A percentile compares a stretch with the other conserved stretches of the same genome.
Evolutionary conservation across 2,797 vertebrate genomes (phyloP).

Genomic region (Cynodonichthys magdalenae): DNA sequence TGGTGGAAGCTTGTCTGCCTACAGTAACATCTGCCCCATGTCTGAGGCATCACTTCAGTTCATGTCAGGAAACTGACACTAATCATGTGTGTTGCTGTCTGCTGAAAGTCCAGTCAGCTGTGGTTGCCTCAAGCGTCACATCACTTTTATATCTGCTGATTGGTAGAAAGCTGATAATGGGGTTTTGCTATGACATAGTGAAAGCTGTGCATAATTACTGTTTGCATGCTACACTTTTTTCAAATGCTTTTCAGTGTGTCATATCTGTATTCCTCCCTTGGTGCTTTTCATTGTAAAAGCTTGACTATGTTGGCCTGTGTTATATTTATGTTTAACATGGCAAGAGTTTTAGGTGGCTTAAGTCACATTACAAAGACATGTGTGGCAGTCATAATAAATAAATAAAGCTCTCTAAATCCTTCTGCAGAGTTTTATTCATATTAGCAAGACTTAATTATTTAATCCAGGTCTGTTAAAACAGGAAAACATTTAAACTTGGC

Average conservation of each 20-base stretch:
- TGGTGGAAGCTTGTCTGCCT: slow-evolving; percentile 29
- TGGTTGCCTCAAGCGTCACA: slow-evolving; percentile 26
- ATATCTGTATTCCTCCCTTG: background rate
- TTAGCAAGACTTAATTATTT: too few species aligned
- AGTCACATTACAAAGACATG: too few species aligned
- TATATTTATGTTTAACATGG: too few species aligned
- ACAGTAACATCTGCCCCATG: slow-evolving; percentile 56
- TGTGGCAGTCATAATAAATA: too few species aligned
- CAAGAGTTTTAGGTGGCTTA: too few species aligned
- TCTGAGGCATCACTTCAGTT: slow-evolving; percentile 50
- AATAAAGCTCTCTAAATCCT: too few species aligned
- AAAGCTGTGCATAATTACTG: slow-evolving; percentile 1
- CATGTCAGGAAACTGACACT: slow-evolving; percentile 58
- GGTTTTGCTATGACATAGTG: slow-evolving; percentile 10
- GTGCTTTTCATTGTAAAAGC: background rate
- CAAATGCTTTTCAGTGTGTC: background rate
- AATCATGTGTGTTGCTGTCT: slow-evolving; percentile 55
- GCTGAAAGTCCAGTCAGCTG: slow-evolving; percentile 43
- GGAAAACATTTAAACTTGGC: too few species aligned
- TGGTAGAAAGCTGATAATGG: slow-evolving; percentile 13
- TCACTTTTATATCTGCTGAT: slow-evolving; percentile 36
- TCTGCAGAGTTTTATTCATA: too few species aligned
- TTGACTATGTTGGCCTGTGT: too few species aligned
- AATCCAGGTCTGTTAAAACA: too few species aligned
- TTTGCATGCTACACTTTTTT: background rate